Conservation (phyloP, 1,140 invertebrate genomes). For the Drosophila parabipectinata region DNA sequence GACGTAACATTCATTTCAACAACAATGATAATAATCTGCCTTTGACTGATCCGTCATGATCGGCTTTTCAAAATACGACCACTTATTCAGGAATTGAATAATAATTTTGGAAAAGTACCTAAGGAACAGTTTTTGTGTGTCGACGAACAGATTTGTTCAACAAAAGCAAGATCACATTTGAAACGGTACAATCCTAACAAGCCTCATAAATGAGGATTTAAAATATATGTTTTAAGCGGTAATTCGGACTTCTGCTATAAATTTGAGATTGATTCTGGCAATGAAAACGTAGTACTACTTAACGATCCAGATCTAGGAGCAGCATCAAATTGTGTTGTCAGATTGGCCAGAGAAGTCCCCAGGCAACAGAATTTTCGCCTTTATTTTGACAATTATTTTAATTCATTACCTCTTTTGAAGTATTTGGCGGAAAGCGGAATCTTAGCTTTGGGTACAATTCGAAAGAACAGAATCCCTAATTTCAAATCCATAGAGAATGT, state of each 20-base stretch:
- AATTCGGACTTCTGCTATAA: constrained; percentile 40
- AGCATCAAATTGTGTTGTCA: neutral
- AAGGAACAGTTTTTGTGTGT: constrained; percentile 2
- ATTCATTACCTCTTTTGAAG: constrained; percentile 26
- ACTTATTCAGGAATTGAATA: constrained; percentile 18
- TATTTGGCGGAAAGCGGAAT: constrained; percentile 16
- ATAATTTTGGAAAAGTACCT: constrained; percentile 17
- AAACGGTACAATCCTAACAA: constrained; percentile 9
- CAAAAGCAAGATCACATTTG: neutral
- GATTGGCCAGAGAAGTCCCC: constrained; percentile 22
- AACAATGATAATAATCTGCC: neutral
- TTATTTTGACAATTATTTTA: constrained; percentile 29
- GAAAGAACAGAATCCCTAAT: constrained; percentile 18
- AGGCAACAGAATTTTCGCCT: constrained; percentile 33
- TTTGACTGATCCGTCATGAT: neutral
- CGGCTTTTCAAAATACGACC: constrained; percentile 1
- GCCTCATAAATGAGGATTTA: constrained; percentile 38
- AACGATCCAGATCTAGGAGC: constrained; percentile 2
- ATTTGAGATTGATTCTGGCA: constrained; percentile 2
- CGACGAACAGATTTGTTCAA: neutral
- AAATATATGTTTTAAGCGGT: constrained; percentile 62
- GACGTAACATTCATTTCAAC: constrained; percentile 1
- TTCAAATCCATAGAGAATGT: constrained; percentile 1
- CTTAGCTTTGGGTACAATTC: constrained; percentile 13
- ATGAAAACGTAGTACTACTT: constrained; percentile 1